A percentile compares a stretch with the other conserved stretches of the same genome.
These are phyloP conservation scores for Rhadinocentrus ornatus DNA, from an alignment of 2,797 vertebrate genomes.

Conservation along the genomic window DNA sequence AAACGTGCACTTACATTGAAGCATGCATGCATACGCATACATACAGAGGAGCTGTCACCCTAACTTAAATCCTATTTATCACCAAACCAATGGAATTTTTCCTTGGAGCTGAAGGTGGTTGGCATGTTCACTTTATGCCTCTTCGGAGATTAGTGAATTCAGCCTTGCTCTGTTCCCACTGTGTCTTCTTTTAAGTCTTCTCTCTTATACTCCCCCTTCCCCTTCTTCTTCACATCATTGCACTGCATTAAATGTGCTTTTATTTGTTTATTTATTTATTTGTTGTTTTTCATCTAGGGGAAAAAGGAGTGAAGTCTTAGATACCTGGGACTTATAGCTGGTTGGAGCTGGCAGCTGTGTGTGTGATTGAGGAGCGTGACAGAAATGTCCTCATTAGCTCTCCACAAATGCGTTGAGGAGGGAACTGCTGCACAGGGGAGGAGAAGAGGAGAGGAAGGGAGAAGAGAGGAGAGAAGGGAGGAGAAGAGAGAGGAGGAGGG, in stretches of 20 bases:
- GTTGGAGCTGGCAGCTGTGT: constrained; percentile 73
- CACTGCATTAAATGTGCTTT: constrained; percentile 81
- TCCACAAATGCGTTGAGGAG: constrained; percentile 79
- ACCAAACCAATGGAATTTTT: constrained; percentile 79
- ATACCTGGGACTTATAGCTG: constrained; percentile 80
- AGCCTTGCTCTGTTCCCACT: constrained; percentile 77
- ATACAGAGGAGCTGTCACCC: constrained; percentile 80
- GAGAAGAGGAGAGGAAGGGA: constrained; percentile 40
- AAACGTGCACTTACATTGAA: constrained; percentile 54
- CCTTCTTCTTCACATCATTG: constrained; percentile 71
- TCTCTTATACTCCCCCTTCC: constrained; percentile 71
- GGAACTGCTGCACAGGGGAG: constrained; percentile 59
- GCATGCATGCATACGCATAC: constrained; percentile 59
- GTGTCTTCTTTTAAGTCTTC: constrained; percentile 81
- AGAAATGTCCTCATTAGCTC: constrained; percentile 88
- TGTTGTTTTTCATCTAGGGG: constrained; percentile 78
- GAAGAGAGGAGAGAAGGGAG: constrained; percentile 46
- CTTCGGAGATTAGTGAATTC: constrained; percentile 85
- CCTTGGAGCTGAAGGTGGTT: constrained; percentile 82
- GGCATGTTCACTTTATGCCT: constrained; percentile 85
- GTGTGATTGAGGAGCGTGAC: constrained; percentile 86
- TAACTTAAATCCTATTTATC: constrained; percentile 85
- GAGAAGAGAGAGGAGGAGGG: constrained; percentile 33
- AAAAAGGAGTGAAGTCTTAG: constrained; percentile 67
- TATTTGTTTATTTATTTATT: constrained; percentile 83